Base-by-base conservation (phyloP, 1,140 invertebrate species). In the Drosophila lini region DNA sequence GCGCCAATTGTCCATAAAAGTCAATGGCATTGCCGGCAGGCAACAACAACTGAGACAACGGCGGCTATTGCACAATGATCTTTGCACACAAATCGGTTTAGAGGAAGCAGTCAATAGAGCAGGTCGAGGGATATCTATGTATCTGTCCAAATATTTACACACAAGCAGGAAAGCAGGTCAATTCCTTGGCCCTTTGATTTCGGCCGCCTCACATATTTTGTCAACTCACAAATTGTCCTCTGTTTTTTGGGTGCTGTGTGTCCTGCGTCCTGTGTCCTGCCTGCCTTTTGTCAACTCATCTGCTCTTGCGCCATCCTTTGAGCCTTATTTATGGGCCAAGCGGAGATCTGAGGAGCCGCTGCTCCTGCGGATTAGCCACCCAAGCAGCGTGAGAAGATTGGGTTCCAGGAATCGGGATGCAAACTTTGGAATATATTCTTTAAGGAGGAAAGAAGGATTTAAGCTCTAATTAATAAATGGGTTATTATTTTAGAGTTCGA, bases 141-240 rank as follows among this genome's bases (percentile, higher is more conserved):
- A 31, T 53, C 62, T 77, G 84, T 89, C 84, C 55, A 81, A 89
- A 89, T 89, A 81, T 89, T 89, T 89, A 75, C 65, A 68, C 73
- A 73, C 78, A 68, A 78, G 64, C 59, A 7, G 52, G 55, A 32
- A 56, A 57, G 74, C 75, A 78, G 76, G 74, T 69, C 76, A 71
- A 42, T 61, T 61, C 74, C 32, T 41, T 1, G 11, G 11, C 7
- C 59, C 65, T 84, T 69, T 69, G 47, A 69, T 69, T 25, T 44
- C 22, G n/a, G 32, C 65, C 65, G 68, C 42, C 60, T 41, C 45
- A 57, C 63, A 80, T 84, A 88, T 86, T 91, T 91, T 91, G 88
- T 91, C 82, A 91, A 91, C 88, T 91, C 88, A 91, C 86, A 91
- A 90, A 90, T 91, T 91, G 75, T 68, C 74, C 59, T n/a, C 32